A percentile compares a stretch with the other conserved stretches of the same genome.
phyloP scores from a whole-genome alignment of 2,113 vertebrate genomes.

The Bettongia penicillata region DNA sequence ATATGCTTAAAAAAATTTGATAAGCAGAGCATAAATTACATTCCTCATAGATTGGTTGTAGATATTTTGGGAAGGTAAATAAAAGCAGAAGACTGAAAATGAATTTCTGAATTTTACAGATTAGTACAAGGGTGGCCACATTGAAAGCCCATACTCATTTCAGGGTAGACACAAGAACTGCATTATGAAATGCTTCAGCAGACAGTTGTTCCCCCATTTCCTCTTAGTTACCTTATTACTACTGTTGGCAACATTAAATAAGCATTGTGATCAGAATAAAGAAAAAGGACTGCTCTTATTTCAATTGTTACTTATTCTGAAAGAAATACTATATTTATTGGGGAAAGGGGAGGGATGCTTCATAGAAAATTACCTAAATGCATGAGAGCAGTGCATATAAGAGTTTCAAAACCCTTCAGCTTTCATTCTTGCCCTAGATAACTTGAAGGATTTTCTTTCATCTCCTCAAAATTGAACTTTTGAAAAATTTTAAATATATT shows the following conservation, averaged over 20 bases:
- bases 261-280: constrained; percentile 1
- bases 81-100: not conserved
- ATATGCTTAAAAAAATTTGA: not conserved
- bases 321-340: constrained; percentile 38
- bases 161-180: constrained; percentile 6
- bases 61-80: not conserved
- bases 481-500: not conserved
- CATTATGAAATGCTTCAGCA: not conserved
- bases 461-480: not conserved
- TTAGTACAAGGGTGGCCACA: not conserved
- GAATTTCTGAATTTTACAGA: not conserved
- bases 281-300: constrained; percentile 30
- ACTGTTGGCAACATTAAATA: constrained; percentile 46
- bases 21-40: not conserved
- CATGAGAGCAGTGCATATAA: not conserved
- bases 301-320: constrained; percentile 40
- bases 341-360: not conserved
- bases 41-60: not conserved
- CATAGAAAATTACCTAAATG: not conserved
- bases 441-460: not conserved
- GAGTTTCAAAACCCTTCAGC: constrained; percentile 32
- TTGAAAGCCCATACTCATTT: not conserved
- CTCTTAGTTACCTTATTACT: not conserved
- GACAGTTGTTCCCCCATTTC: not conserved
- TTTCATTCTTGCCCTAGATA: not conserved